Evolutionary conservation across 1,140 invertebrate species (phyloP), one percentile per base, ranked within the genome.

Genomic region (Aleiodes sp.): DNA sequence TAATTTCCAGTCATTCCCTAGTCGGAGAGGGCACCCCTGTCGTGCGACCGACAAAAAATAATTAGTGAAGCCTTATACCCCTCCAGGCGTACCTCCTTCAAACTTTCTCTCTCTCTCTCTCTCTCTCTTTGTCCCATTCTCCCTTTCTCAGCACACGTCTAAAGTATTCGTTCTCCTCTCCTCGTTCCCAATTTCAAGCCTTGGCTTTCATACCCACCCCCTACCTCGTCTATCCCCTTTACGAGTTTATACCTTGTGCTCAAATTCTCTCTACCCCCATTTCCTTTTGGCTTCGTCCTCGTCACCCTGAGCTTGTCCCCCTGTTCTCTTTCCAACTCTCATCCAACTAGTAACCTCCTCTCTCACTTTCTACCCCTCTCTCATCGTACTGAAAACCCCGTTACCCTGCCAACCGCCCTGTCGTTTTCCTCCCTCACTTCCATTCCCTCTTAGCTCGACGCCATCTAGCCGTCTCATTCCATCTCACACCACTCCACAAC

Each of bases 21-120:
- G 75, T 75, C 76, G 64, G 31, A 56, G 39, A 43, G 9, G 56
- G 77, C 82, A 80, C 81, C 82, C 83, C 78, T 80, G 79, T 84
- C 80, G 80, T 77, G 80, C 78, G 79, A 73, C 78, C 80, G 77
- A 83, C 82, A 82, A 84, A 84, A 84, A 85, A 84, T 83, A 84
- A 86, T 84, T 84, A 84, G 83, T 81, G 82, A 83, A 85, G 82
- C 82, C 84, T 81, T 83, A 83, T 77, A 76, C 80, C 80, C 72
- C 82, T 75, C 73, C 70, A 72, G 72, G 72, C 68, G 61, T 65
- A 52, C 41, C 33, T 57, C 68, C 65, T 61, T 59, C 70, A 57
- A 62, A 28, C 59, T 33, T 19, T 67, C 69, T 65, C 60, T 57
- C 35, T 62, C 39, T 64, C 64, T 59, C 46, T 57, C 65, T 33